A percentile compares a stretch with the other conserved stretches of the same genome.
Conservation (phyloP, 92 coral and sea anemone species). For the Palythoa grandiflora region DNA sequence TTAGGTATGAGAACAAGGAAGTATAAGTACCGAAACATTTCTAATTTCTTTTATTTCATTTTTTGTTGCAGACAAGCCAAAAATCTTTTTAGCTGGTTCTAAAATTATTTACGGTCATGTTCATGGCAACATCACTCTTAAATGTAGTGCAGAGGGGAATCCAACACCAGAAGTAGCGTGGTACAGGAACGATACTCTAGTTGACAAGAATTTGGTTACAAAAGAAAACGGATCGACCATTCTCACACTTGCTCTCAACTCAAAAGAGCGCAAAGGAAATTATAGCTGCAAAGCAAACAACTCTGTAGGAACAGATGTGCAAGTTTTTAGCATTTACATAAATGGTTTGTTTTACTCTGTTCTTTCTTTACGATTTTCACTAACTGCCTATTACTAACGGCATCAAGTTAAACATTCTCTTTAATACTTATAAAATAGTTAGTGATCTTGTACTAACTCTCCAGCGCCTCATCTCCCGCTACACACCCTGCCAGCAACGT, state of each 20-base stretch:
- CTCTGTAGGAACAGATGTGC: not conserved
- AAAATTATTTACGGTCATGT: not conserved
- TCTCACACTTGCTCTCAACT: not conserved
- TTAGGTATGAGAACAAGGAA: too few relatives aligned
- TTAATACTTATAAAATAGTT: too few relatives aligned
- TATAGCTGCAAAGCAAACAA: slow-evolving; percentile 27
- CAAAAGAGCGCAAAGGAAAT: not conserved
- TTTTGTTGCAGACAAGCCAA: slow-evolving; percentile 32
- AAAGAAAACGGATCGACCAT: not conserved
- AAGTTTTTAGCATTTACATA: not conserved
- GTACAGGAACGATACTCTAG: not conserved
- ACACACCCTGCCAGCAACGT: too few relatives aligned
- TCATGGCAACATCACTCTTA: slow-evolving; percentile 23
- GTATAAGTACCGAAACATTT: not conserved
- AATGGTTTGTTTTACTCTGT: too few relatives aligned
- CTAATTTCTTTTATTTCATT: not conserved
- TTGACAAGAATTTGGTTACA: not conserved
- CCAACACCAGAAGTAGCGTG: slow-evolving; percentile 8
- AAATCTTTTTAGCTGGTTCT: not conserved
- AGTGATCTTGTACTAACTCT: too few relatives aligned
- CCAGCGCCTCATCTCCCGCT: too few relatives aligned
- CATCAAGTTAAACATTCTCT: too few relatives aligned
- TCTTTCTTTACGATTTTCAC: too few relatives aligned
- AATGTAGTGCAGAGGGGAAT: slow-evolving; percentile 26
- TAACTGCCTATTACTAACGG: too few relatives aligned